Conservation (phyloP, 2,113 vertebrate species). For the Mastomys coucha region DNA sequence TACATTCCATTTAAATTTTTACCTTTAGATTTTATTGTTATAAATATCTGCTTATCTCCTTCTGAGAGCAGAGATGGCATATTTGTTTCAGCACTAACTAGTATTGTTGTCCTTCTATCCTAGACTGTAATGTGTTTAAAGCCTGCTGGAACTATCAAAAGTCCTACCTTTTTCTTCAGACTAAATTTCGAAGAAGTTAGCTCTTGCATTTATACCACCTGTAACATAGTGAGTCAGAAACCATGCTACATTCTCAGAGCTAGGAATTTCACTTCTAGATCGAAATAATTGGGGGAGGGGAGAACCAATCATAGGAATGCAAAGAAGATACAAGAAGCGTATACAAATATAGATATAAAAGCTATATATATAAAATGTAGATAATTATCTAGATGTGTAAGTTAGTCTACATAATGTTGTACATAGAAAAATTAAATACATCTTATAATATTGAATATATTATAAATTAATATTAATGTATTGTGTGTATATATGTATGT, state of each 20-base stretch:
- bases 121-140: not conserved
- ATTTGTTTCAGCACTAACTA: not conserved
- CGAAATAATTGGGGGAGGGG: fast-evolving
- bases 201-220: not conserved
- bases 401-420: not conserved
- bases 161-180: not conserved
- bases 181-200: not conserved
- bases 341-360: not conserved
- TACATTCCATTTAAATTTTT: not conserved
- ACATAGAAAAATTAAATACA: not conserved
- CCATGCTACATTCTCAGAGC: not conserved
- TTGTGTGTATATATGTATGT: too few relatives aligned
- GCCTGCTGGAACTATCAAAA: not conserved
- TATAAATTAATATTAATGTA: not conserved
- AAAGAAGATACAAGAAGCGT: not conserved
- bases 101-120: too few relatives aligned
- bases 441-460: not conserved
- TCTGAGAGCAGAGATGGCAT: not conserved
- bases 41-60: not conserved
- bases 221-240: not conserved
- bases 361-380: not conserved
- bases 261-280: constrained; percentile 1
- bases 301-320: not conserved
- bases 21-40: not conserved
- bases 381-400: not conserved